Evolutionary conservation across 2,888 invertebrate genomes (phyloP).

Genomic region (Allolobophora icterica): DNA sequence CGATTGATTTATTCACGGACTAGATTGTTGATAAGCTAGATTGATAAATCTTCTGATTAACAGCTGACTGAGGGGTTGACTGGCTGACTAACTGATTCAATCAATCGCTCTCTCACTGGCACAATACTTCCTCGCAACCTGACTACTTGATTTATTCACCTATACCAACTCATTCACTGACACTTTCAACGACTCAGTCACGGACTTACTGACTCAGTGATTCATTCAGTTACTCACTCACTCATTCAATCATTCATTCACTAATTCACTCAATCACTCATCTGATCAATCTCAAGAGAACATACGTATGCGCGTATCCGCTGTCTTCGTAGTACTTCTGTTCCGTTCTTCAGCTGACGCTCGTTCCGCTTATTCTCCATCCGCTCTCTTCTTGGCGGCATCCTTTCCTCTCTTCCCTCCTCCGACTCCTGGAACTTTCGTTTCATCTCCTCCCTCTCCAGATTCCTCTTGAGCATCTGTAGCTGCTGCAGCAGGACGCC

Average conservation of each 20-base stretch:
- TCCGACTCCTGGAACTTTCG: background rate
- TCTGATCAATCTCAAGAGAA: background rate
- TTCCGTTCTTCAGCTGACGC: background rate
- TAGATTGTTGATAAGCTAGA: background rate
- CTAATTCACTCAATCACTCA: no score
- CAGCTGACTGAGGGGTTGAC: background rate
- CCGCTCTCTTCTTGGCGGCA: no score
- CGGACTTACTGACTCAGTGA: background rate
- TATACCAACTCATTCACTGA: no score
- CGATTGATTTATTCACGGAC: background rate
- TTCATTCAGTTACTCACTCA: no score
- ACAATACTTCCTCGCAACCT: background rate
- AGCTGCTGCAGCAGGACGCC: background rate
- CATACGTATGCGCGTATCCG: background rate
- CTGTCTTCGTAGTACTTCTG: background rate
- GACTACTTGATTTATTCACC: no score
- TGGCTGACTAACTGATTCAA: background rate
- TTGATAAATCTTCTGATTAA: no score
- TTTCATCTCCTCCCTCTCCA: background rate
- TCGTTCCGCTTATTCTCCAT: background rate
- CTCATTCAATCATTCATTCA: no score
- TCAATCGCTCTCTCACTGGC: background rate
- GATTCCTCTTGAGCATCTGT: background rate
- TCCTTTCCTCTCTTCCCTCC: background rate
- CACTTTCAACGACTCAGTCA: background rate